These are phyloP conservation scores for Sebastiscus albofasciatus DNA, from an alignment of 2,797 vertebrate species.

Conservation along the genomic window DNA sequence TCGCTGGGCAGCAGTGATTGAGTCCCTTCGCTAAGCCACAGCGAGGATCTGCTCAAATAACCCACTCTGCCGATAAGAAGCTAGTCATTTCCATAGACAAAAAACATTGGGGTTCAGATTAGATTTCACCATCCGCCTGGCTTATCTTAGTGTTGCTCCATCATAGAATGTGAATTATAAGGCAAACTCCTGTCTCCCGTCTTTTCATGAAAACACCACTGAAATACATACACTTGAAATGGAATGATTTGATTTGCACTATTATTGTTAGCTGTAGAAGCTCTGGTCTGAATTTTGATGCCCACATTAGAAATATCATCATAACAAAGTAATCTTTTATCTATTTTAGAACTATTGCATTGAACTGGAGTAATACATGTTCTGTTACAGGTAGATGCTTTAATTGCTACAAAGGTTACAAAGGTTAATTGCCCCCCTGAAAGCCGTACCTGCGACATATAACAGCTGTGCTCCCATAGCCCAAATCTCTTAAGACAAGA, in stretches of 20 bases:
- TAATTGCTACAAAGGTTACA: background rate
- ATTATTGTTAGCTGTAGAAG: constrained; percentile 9
- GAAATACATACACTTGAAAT: constrained; percentile 43
- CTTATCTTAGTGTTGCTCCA: constrained; percentile 66
- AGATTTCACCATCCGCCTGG: constrained; percentile 63
- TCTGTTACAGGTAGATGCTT: background rate
- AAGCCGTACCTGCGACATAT: no score
- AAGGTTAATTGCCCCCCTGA: no score
- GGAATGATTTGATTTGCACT: constrained; percentile 4
- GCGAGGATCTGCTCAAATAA: constrained; percentile 77
- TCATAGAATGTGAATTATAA: constrained; percentile 66
- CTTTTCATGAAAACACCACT: constrained; percentile 53
- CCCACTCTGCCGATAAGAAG: constrained; percentile 71
- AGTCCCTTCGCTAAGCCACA: constrained; percentile 75
- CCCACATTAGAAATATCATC: background rate
- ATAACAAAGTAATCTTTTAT: background rate
- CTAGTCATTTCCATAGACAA: constrained; percentile 78
- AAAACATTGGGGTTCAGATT: constrained; percentile 68
- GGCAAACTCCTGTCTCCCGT: constrained; percentile 37
- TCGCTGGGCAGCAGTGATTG: constrained; percentile 73
- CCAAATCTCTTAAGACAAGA: background rate
- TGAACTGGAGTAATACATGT: background rate
- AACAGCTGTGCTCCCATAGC: background rate
- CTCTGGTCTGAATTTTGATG: background rate
- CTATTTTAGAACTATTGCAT: background rate